These are phyloP conservation scores for Lophotis ruficrista DNA, from an alignment of 2,113 vertebrate species.

Conservation along the genomic window DNA sequence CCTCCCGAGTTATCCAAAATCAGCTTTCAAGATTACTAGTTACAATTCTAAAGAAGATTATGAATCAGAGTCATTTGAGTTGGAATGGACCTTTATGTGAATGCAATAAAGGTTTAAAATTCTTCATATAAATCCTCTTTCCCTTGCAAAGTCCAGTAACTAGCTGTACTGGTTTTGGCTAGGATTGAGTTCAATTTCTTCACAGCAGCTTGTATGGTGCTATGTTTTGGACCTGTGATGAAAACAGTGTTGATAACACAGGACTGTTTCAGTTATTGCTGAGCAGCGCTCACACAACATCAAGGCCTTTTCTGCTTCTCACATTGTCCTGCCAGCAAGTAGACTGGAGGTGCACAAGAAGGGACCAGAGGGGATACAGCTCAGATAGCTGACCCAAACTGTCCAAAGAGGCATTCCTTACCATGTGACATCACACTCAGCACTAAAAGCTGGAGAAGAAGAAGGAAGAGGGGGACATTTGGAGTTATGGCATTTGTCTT, in stretches of 20 bases:
- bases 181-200: too few relatives aligned
- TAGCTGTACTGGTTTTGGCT: too few relatives aligned
- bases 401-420: neutral
- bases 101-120: neutral
- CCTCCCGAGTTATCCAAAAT: neutral
- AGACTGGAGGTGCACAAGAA: neutral
- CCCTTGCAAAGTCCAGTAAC: neutral
- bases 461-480: neutral
- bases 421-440: accelerated
- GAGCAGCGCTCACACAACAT: too few relatives aligned
- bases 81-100: neutral
- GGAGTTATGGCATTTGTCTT: too few relatives aligned
- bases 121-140: neutral
- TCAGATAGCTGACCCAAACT: neutral
- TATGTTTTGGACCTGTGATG: too few relatives aligned
- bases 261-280: too few relatives aligned
- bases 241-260: too few relatives aligned
- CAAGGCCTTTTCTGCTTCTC: too few relatives aligned
- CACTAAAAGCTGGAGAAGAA: neutral
- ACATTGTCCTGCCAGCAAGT: too few relatives aligned
- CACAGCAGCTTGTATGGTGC: too few relatives aligned
- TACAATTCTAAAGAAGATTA: too few relatives aligned
- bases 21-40: neutral
- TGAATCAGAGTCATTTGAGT: too few relatives aligned
- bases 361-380: neutral